phyloP scores from a whole-genome alignment of 2,888 invertebrate genomes.

The Stenichneumon culpator region DNA sequence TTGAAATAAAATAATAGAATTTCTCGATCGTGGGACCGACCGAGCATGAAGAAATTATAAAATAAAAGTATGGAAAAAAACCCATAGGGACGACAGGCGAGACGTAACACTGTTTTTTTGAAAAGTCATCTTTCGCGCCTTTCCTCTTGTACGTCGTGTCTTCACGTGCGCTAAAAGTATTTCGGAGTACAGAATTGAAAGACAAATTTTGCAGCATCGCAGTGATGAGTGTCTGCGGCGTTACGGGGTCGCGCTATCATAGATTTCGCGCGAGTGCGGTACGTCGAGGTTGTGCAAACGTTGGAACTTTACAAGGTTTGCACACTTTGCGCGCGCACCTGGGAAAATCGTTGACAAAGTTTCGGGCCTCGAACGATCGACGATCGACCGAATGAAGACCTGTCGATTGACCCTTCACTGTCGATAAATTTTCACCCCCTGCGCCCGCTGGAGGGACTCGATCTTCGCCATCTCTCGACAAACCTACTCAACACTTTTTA shows the following conservation, averaged over 20 bases:
- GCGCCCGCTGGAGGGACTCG: not conserved
- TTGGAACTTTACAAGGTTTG: conserved; percentile 48
- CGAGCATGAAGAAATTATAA: too few relatives aligned
- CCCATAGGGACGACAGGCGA: too few relatives aligned
- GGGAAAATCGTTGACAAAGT: conserved; percentile 49
- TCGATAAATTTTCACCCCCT: conserved; percentile 53
- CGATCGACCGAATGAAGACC: conserved; percentile 40
- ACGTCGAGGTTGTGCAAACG: conserved; percentile 12
- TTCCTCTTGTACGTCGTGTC: not conserved
- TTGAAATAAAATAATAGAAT: too few relatives aligned
- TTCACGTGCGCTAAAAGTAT: not conserved
- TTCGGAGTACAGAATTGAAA: not conserved
- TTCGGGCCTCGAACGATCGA: conserved; percentile 53
- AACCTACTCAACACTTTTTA: not conserved
- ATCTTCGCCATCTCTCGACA: conserved; percentile 10
- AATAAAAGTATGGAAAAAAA: too few relatives aligned
- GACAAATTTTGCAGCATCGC: not conserved
- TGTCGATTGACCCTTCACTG: conserved; percentile 57
- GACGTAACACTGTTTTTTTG: too few relatives aligned
- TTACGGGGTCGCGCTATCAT: conserved; percentile 29
- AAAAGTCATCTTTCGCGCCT: too few relatives aligned
- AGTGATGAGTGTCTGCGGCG: not conserved
- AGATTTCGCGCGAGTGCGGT: not conserved
- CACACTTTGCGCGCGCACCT: conserved; percentile 23
- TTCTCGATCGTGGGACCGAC: too few relatives aligned